Evolutionary conservation across 2,888 invertebrate species (phyloP).

Genomic region (Stegana nigrithorax): DNA sequence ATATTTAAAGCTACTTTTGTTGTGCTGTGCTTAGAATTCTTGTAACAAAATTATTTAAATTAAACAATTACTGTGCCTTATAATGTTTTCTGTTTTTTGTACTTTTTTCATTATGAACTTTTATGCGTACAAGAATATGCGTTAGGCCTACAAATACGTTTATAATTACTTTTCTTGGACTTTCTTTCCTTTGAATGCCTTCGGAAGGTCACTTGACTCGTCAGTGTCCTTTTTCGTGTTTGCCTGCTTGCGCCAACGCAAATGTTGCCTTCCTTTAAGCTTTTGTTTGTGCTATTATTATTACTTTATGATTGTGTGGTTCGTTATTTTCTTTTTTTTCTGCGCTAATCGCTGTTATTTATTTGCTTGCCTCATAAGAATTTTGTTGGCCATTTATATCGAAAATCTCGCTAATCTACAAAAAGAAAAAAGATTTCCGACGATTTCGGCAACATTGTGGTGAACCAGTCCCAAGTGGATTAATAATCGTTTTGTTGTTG

Average conservation of each 20-base stretch:
- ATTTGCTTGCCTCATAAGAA: neutral
- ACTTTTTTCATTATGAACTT: no score
- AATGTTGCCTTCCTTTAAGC: neutral
- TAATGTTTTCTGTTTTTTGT: no score
- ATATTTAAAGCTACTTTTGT: no score
- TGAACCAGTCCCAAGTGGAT: neutral
- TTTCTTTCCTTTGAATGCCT: neutral
- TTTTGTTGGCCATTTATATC: neutral
- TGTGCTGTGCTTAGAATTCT: no score
- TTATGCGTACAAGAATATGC: neutral
- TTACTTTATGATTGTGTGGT: neutral
- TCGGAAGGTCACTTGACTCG: neutral
- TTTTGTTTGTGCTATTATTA: no score
- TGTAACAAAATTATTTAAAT: no score
- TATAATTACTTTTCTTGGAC: neutral
- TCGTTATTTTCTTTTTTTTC: neutral
- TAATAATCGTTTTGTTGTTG: neutral
- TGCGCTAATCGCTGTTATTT: conserved; percentile 2
- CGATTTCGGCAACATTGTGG: no score
- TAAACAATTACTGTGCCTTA: no score
- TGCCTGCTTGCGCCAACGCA: neutral
- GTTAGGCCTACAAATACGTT: neutral
- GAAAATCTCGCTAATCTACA: neutral
- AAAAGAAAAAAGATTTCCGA: no score
- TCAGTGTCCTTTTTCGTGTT: no score